These are phyloP conservation scores for Phylloscopus whistleri DNA, from an alignment of 2,113 vertebrate species.

Conservation along the genomic window DNA sequence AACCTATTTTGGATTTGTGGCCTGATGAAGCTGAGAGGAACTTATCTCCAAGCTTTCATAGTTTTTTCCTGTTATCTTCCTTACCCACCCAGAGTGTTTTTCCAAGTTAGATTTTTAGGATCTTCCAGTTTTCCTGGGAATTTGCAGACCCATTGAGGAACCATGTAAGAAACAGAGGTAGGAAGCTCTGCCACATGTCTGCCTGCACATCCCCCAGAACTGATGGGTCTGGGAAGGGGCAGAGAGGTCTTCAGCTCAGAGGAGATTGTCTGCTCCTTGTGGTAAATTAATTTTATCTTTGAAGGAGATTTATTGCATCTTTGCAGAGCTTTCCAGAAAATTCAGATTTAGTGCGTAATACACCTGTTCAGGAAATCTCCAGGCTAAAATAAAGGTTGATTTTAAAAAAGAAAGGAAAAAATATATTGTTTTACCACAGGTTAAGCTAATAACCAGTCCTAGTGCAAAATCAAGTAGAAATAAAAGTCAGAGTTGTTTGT, in stretches of 20 bases:
- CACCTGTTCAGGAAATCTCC: neutral
- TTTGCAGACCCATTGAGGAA: neutral
- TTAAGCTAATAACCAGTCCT: neutral
- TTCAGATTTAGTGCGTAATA: neutral
- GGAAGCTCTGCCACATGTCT: neutral
- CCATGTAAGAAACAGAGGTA: neutral
- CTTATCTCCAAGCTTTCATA: neutral
- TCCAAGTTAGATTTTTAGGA: neutral
- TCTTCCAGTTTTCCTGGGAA: neutral
- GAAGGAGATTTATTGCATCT: neutral
- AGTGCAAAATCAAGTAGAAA: neutral
- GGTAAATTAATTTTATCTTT: neutral
- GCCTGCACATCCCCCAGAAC: neutral
- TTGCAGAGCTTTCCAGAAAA: neutral
- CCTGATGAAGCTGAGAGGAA: neutral
- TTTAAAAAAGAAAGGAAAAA: neutral
- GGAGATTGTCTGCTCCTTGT: neutral
- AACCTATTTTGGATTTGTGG: neutral
- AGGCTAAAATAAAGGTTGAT: neutral
- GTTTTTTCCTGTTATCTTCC: neutral
- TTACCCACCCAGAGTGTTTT: neutral
- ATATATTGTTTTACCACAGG: neutral
- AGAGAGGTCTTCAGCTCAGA: neutral
- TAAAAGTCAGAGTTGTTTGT: neutral
- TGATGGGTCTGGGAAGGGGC: neutral